Conservation (phyloP, 2,113 vertebrate species). For the Micromys minutus region DNA sequence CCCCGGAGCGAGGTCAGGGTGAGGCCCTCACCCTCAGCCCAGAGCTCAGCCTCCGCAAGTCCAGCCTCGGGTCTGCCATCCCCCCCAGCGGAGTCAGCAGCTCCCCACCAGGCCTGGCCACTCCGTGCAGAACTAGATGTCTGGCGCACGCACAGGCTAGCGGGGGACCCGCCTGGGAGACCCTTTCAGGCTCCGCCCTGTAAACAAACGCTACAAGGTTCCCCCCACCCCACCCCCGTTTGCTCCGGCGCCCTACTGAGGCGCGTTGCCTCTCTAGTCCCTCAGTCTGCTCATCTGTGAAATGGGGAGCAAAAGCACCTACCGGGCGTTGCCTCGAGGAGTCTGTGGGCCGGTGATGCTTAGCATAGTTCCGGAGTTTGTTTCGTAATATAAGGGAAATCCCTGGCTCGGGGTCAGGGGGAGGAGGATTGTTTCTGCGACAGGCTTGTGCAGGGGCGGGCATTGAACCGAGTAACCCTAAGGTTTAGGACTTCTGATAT, state of each 20-base stretch:
- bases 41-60: not conserved
- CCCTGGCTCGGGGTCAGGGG: not conserved
- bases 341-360: not conserved
- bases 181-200: not conserved
- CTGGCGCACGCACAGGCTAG: not conserved
- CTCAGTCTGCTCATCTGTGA: conserved; percentile 51
- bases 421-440: not conserved
- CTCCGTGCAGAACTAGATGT: not conserved
- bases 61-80: not conserved
- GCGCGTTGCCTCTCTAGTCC: not conserved
- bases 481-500: no score
- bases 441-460: not conserved
- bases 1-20: not conserved
- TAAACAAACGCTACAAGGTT: not conserved
- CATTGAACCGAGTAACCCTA: not conserved
- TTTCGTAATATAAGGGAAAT: not conserved
- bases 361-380: not conserved
- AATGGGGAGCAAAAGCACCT: conserved; percentile 18
- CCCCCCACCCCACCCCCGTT: no score
- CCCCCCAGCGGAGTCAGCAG: not conserved
- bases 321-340: not conserved
- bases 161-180: not conserved
- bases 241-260: not conserved
- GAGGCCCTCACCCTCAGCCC: not conserved
- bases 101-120: not conserved